Evolutionary conservation across 2,888 invertebrate species (phyloP), one percentile per base, ranked within the genome.

Genomic region (Eupithecia subfuscata): DNA sequence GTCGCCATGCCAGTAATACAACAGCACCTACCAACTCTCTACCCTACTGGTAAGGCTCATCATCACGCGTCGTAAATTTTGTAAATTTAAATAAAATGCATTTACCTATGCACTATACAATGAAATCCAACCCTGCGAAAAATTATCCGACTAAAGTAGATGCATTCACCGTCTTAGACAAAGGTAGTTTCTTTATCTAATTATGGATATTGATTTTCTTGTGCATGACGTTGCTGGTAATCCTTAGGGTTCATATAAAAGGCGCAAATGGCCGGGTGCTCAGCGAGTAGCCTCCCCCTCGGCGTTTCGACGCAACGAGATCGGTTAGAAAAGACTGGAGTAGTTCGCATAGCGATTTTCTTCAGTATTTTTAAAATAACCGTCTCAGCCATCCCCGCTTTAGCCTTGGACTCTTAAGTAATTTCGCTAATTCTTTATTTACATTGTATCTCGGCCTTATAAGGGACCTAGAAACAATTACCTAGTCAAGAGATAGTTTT

Each of bases 301-400:
- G 91, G 90, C 90, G 85, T 82, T 90, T 89, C 85, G 86, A 90
- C 89, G 86, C 88, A 80, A 83, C 87, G 93, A 88, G 94, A 89
- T 90, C 85, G 94, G 94, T 93, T 92, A 90, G 85, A 87, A 80
- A 93, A 94, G 92, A 92, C 95, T 95, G 95, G 90, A 95, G 95
- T 95, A 95, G 95, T 95, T 95, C 95, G 94, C 90, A 82, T 81
- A 86, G 84, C 94, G 95, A 94, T 95, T 95, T 95, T 95, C 95
- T 95, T 95, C 95, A 95, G 95, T 94, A 92, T 89, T 93, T 92
- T 92, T 91, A 88, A 89, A 89, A 84, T 90, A 92, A 91, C 93
- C 93, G 89, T 90, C 92, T 92, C 93, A 88, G 88, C 86, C 86
- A 85, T 81, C 84, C 81, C 85, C 83, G 84, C 87, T 84, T 83